Conservation (phyloP, 2,888 invertebrate species). For the Acrocera orbiculus region DNA sequence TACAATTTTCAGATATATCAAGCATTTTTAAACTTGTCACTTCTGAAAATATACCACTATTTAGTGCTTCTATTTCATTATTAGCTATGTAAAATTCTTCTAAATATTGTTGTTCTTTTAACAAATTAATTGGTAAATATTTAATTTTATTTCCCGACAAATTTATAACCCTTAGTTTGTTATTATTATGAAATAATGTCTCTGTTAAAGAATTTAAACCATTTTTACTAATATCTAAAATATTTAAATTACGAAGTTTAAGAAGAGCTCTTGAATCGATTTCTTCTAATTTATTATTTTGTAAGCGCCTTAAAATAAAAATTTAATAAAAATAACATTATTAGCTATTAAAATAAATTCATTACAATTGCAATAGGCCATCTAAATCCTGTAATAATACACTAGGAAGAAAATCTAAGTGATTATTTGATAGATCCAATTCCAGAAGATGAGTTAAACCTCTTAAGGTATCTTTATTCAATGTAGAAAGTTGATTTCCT, state of each 20-base stretch:
- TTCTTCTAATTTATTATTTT: constrained; percentile 40
- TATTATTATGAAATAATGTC: constrained; percentile 35
- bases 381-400: constrained; percentile 41
- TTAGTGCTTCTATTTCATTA: constrained; percentile 38
- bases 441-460: constrained; percentile 39
- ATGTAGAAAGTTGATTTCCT: constrained; percentile 43
- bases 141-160: constrained; percentile 31
- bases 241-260: constrained; percentile 38
- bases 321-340: no score
- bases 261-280: constrained; percentile 34
- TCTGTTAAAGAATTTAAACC: constrained; percentile 33
- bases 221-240: constrained; percentile 45
- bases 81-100: constrained; percentile 48
- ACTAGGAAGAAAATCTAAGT: constrained; percentile 41
- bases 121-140: constrained; percentile 33
- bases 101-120: constrained; percentile 35
- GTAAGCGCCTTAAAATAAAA: constrained; percentile 35
- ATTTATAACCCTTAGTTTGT: constrained; percentile 26
- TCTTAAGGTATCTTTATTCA: constrained; percentile 45
- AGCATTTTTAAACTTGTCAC: constrained; percentile 36
- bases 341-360: not conserved
- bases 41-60: constrained; percentile 34
- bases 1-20: constrained; percentile 43
- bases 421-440: constrained; percentile 48
- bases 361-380: constrained; percentile 40